phyloP scores from a whole-genome alignment of 2,888 invertebrate genomes.

The Xestia rhomboidea region DNA sequence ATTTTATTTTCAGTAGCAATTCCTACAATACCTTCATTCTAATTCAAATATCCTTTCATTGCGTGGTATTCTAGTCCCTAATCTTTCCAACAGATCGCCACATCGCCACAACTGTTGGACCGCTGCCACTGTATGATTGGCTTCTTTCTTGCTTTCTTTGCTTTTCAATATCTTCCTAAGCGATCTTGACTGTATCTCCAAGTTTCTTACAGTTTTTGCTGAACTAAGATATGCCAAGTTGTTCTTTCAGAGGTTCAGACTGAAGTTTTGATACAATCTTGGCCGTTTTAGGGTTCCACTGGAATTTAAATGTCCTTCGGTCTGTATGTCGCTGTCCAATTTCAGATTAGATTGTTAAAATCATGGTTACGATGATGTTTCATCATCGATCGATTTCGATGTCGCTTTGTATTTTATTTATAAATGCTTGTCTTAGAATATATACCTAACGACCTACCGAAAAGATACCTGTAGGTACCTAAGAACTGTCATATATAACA shows the following conservation, averaged over 20 bases:
- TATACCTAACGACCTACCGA: no score
- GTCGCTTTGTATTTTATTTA: background rate
- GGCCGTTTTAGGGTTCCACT: background rate
- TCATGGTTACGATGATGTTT: background rate
- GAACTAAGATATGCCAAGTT: slow-evolving; percentile 43
- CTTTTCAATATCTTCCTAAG: slow-evolving; percentile 47
- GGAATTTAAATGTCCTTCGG: background rate
- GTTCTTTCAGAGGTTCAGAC: slow-evolving; percentile 7
- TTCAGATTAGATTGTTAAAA: background rate
- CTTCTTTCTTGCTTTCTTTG: slow-evolving; percentile 52
- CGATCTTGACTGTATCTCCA: slow-evolving; percentile 48
- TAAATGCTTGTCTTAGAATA: background rate
- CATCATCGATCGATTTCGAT: background rate
- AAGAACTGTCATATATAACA: no score
- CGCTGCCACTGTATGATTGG: slow-evolving; percentile 45
- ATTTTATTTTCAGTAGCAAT: background rate
- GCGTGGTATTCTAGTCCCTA: slow-evolving; percentile 10
- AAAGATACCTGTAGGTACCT: no score
- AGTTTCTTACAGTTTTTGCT: slow-evolving; percentile 41
- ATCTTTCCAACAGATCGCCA: slow-evolving; percentile 42
- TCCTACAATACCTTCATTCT: slow-evolving; percentile 13
- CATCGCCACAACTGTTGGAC: slow-evolving; percentile 41
- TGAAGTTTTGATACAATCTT: slow-evolving; percentile 38
- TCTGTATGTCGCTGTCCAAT: background rate
- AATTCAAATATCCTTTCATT: slow-evolving; percentile 20